Percentiles rank a stretch among this genome's conserved stretches.
Conservation (phyloP, 2,113 vertebrate genomes). For the Pangasianodon gigas region DNA sequence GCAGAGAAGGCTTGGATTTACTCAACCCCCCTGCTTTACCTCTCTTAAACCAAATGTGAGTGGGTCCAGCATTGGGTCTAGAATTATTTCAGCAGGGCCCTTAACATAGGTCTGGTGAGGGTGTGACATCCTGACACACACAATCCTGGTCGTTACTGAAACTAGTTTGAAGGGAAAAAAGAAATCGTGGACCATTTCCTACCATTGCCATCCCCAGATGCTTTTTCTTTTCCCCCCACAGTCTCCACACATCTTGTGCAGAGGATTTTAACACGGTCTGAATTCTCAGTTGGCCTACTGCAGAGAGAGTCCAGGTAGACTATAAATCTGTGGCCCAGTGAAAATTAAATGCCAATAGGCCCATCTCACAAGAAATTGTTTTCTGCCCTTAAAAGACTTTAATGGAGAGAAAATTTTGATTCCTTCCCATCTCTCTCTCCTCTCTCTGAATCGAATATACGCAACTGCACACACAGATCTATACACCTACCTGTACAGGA, state of each 20-base stretch:
- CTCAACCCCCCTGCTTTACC: background rate
- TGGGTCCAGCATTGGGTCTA: conserved; percentile 23
- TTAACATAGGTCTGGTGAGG: background rate
- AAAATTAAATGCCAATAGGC: conserved; percentile 57
- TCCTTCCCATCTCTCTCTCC: background rate
- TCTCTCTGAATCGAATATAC: background rate
- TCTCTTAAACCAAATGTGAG: conserved; percentile 41
- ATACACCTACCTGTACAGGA: background rate
- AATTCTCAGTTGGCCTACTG: conserved; percentile 47
- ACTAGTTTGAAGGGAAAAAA: conserved; percentile 18
- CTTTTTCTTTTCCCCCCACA: conserved; percentile 4
- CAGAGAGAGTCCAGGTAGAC: conserved; percentile 48
- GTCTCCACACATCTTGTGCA: conserved; percentile 8
- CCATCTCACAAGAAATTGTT: conserved; percentile 50
- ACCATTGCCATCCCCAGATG: background rate
- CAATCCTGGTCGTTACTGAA: conserved; percentile 37
- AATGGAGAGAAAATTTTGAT: conserved; percentile 41
- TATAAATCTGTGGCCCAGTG: conserved; percentile 53
- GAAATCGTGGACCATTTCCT: conserved; percentile 9
- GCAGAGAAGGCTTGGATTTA: conserved; percentile 61
- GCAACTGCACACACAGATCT: background rate
- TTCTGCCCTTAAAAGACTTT: conserved; percentile 53
- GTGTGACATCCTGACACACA: conserved; percentile 35
- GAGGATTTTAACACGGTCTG: conserved; percentile 43
- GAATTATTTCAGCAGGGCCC: conserved; percentile 52